Evolutionary conservation across 2,888 invertebrate genomes (phyloP), one percentile per base, ranked within the genome.

Genomic region (Nowickia ferox): DNA sequence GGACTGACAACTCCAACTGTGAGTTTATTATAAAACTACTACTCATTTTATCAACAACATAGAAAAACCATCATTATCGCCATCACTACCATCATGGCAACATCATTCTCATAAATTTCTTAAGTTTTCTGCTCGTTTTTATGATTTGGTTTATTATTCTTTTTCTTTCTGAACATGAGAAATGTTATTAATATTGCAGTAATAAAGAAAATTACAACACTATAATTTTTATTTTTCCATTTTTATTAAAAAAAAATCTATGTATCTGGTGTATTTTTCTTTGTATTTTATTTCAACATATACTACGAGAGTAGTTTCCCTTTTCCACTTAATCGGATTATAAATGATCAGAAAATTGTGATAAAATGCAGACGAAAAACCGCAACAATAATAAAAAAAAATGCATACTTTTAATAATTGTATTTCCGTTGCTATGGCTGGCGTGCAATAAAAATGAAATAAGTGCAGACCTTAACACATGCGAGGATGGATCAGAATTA

Each of bases 201-300:
- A 84, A 84, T 84, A 80, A 84, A 80, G 84, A 71, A 75, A 84
- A 76, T 84, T 80, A 80, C 75, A 69, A 66, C 80, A 66, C 59
- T 57, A 71, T 61, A 38, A 57, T 69, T 68, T 75, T 59, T 44
- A 30, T 69, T 74, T 51, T 44, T 48, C 44, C 13, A 11, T 61
- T 71, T 71, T 44, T 13, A 4, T 1, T 30, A 30, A 13, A 61
- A 17, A 59, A 42, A 53, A 44, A 51, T n/a, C 17, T 57, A 8
- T 38, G 11, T 42, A 42, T 61, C 17, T 61, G 38, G 30, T 42
- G 11, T n/a, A 63, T 38, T 59, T 40, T 46, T 1, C 1, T 11
- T 68, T 1, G 4, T 40, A 40, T 51, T 59, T 59, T 30, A 30
- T 42, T 66, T n/a, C 2, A 19, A 30, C 30, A 61, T 22, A 46